phyloP scores from a whole-genome alignment of 2,797 vertebrate species.

The Clarias fuscus region DNA sequence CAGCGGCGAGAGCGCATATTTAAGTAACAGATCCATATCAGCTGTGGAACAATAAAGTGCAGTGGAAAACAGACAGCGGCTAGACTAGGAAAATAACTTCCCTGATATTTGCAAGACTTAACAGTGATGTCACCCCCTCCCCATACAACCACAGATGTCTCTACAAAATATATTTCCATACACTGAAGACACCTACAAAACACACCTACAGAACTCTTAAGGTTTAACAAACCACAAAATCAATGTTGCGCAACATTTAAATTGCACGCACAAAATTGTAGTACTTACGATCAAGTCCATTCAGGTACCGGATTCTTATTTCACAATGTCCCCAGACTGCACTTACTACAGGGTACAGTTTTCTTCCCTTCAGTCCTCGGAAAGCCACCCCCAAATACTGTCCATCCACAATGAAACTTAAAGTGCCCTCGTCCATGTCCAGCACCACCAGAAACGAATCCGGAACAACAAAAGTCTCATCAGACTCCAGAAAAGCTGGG shows the following conservation, averaged over 20 bases:
- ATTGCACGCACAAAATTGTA: neutral
- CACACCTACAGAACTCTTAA: neutral
- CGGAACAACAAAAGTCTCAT: slow-evolving; percentile 95
- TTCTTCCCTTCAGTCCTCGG: slow-evolving; percentile 94
- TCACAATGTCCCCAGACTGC: slow-evolving; percentile 99
- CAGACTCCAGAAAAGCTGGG: slow-evolving; percentile 89
- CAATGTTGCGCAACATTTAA: neutral
- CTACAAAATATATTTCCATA: neutral
- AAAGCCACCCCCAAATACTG: slow-evolving; percentile 97
- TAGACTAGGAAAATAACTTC: neutral
- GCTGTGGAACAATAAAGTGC: neutral
- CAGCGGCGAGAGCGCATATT: neutral
- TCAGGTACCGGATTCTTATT: slow-evolving; percentile 97
- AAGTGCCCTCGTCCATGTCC: slow-evolving; percentile 97
- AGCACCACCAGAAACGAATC: slow-evolving; percentile 96
- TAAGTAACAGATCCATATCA: slow-evolving; percentile 6
- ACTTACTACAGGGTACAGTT: slow-evolving; percentile 95
- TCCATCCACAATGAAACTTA: slow-evolving; percentile 97
- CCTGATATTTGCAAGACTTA: no score
- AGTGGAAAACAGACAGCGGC: slow-evolving; percentile 24
- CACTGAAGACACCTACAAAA: neutral
- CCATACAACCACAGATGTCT: neutral
- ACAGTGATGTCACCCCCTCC: neutral
- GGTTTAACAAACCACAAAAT: slow-evolving; percentile 24
- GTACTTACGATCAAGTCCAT: slow-evolving; percentile 99